Evolutionary conservation across 2,797 vertebrate species (phyloP), one percentile per base, ranked within the genome.

Genomic region (Labeo calbasu): DNA sequence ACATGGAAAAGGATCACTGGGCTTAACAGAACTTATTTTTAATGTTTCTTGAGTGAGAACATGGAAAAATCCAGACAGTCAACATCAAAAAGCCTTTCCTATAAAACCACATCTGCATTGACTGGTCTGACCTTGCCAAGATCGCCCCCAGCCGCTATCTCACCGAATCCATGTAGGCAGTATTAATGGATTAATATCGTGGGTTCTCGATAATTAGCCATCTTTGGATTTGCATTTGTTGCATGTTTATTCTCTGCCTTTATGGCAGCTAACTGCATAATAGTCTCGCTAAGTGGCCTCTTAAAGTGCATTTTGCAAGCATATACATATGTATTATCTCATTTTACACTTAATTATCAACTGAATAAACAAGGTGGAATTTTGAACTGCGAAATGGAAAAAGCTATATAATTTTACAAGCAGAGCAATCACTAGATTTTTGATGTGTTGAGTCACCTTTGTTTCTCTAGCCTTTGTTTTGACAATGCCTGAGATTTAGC

Each of bases 381-480:
- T 91, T 84, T 90, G 90, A 92, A 93, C 88, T 87, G 90, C 89
- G 91, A 92, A 92, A 90, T 95, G 95, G 95, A 95, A 95, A 96
- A 96, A 95, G 90, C 92, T 88, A 88, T 94, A 94, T 93, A 94
- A 93, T 91, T 96, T 95, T 94, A 96, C 91, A 92, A 94, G 94
- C 92, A 72, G 88, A 77, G 88, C 90, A 94, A 94, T 93, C 91
- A 89, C 76, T 73, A 84, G 40, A 93, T 93, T 87, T 92, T 90
- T 93, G 89, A 86, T 89, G 88, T 77, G 90, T 92, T 89, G 87
- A 88, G 91, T 95, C 93, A 93, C 89, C 76, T 89, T 84, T 83
- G 76, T 85, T 88, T 88, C 48, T 82, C 77, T 77, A 69, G 79
- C 50, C 40, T 75, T 79, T 87, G 80, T 85, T 88, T 87, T 85